These are phyloP conservation scores for Mus musculus DNA, from an alignment of 2,113 vertebrate species.

Conservation along the genomic window DNA sequence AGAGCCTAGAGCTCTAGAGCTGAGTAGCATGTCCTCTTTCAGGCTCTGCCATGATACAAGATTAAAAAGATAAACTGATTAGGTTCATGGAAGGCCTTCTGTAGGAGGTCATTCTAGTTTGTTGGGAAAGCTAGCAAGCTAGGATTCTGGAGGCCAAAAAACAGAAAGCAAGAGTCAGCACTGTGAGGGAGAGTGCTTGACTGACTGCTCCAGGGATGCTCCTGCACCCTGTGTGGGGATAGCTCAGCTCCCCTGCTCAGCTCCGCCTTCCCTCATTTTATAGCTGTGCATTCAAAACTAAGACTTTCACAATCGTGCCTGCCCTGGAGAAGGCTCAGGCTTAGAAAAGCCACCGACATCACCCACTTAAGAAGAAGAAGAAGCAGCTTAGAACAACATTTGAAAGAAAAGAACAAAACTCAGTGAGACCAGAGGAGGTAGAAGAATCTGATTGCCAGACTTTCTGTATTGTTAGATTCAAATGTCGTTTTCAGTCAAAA, in stretches of 20 bases:
- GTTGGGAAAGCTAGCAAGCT: not conserved
- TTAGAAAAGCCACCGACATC: not conserved
- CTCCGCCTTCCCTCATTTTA: not conserved
- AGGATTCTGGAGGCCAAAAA: not conserved
- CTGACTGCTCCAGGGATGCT: not conserved
- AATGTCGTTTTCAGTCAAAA: not conserved
- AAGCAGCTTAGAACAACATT: not conserved
- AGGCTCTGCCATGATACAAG: not conserved
- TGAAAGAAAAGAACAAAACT: not conserved
- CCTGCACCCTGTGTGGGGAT: not conserved
- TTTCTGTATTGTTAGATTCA: not conserved
- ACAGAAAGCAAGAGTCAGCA: not conserved
- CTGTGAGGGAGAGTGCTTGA: not conserved
- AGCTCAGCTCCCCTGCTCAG: not conserved
- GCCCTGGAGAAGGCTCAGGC: not conserved
- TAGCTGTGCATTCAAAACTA: not conserved
- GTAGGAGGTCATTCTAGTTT: not conserved
- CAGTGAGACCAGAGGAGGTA: not conserved
- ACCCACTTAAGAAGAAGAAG: not conserved
- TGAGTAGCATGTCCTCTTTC: not conserved
- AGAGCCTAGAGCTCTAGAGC: not conserved
- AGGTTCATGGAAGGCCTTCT: not conserved
- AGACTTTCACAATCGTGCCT: not conserved
- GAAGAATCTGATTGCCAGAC: not conserved
- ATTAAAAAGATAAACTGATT: not conserved